Base-by-base conservation (phyloP, 2,888 invertebrate genomes). In the Drosophila acutilabella region DNA sequence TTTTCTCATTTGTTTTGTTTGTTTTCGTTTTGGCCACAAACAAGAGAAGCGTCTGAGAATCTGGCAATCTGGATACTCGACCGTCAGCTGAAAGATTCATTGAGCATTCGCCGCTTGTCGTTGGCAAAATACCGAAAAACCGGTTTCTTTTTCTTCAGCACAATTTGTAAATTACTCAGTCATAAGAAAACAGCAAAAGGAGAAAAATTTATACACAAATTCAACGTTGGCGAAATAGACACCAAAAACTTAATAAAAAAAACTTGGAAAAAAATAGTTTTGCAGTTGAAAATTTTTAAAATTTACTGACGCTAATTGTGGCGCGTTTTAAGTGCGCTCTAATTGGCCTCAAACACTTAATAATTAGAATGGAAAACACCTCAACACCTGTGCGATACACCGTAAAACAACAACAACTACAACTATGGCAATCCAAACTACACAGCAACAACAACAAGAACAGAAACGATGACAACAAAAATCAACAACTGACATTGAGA, bases 81-180 rank as follows among this genome's bases (percentile, higher is more conserved):
- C 58, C 38, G 52, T 54, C 73, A 64, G 57, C 60, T 65, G 53
- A 70, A 64, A 70, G 60, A 74, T 74, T 74, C 74, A 74, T 74
- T 75, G 75, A 71, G 74, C 75, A 75, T 71, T 75, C 52, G 50
- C 59, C 44, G 57, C 60, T 57, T 51, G 66, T 54, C 20, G 38
- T 30, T 57, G 52, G 18, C 14, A 18, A 62, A 42, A 18, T 33
- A 40, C 38, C 48, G 16, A 79, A 85, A 81, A 82, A 82, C 81
- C 82, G 36, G 81, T 81, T 81, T 78, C 60, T 20, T 71, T 74
- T 13, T 54, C 36, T 36, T 57, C 77, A 69, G 65, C 68, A 70
- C 80, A 85, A 82, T 85, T 81, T 85, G 81, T 82, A 85, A 76
- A 82, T 85, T 80, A 71, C 82, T 78, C 78, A 82, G 78, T 23